These are phyloP conservation scores for Menura novaehollandiae DNA, from an alignment of 2,113 vertebrate species.

Conservation along the genomic window DNA sequence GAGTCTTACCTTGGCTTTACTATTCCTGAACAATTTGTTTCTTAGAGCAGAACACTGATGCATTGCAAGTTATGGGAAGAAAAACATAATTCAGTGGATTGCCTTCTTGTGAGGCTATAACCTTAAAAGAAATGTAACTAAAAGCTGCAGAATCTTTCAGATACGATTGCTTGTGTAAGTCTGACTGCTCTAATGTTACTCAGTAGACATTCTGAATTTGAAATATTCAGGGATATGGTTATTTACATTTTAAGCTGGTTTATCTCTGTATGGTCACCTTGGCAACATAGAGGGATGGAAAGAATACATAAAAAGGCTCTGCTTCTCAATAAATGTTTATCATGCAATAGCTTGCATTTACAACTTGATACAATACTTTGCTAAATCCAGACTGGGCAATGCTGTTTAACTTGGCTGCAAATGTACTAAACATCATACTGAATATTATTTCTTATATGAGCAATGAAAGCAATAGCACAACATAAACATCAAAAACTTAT, in stretches of 20 bases:
- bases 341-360: not conserved
- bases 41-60: not conserved
- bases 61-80: not conserved
- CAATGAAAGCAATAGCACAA: not conserved
- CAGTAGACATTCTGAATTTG: slow-evolving; percentile 13
- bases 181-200: slow-evolving; percentile 42
- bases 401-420: not conserved
- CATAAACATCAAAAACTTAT: not conserved
- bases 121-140: slow-evolving; percentile 8
- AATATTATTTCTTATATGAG: not conserved
- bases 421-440: not conserved
- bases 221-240: slow-evolving; percentile 6
- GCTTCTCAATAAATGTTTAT: slow-evolving; percentile 16
- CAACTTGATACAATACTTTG: not conserved
- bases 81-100: not conserved
- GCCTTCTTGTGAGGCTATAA: not conserved
- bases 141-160: slow-evolving; percentile 31
- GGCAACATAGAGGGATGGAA: not conserved
- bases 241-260: slow-evolving; percentile 48
- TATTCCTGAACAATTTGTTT: slow-evolving; percentile 2
- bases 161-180: not conserved
- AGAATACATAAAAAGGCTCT: not conserved
- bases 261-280: slow-evolving; percentile 32
- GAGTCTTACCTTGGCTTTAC: not conserved
- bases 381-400: not conserved